These are phyloP conservation scores for Erannis defoliaria DNA, from an alignment of 2,888 invertebrate species.

Conservation along the genomic window DNA sequence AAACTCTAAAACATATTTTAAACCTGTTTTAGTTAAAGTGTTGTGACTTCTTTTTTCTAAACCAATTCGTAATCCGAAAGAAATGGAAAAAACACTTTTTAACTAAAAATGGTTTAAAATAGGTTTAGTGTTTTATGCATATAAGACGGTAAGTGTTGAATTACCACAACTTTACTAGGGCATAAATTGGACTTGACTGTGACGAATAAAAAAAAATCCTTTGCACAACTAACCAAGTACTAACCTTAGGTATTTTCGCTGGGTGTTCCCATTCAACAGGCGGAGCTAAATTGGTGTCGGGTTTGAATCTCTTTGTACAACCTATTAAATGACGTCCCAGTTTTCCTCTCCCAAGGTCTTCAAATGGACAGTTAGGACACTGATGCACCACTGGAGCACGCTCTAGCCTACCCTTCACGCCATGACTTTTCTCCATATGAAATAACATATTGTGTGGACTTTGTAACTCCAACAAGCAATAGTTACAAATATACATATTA, in stretches of 20 bases:
- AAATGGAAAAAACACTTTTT: too few species aligned
- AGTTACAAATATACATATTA: conserved; percentile 94
- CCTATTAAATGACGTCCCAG: conserved; percentile 94
- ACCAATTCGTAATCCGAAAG: too few species aligned
- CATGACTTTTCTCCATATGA: conserved; percentile 97
- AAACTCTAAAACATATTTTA: too few species aligned
- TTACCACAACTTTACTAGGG: too few species aligned
- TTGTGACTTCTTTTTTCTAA: too few species aligned
- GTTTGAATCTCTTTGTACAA: conserved; percentile 96
- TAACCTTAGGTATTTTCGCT: conserved; percentile 94
- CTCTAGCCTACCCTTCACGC: conserved; percentile 93
- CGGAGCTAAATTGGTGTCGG: conserved; percentile 94
- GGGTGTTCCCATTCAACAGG: conserved; percentile 97
- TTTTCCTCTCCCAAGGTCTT: conserved; percentile 97
- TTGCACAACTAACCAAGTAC: too few species aligned
- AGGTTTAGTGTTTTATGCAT: too few species aligned
- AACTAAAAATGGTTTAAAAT: too few species aligned
- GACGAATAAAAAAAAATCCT: neutral
- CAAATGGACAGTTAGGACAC: conserved; percentile 97
- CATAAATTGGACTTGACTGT: too few species aligned
- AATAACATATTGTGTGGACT: conserved; percentile 95
- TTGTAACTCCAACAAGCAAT: conserved; percentile 92
- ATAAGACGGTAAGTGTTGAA: too few species aligned
- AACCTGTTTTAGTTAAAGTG: too few species aligned
- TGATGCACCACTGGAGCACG: conserved; percentile 95